Conservation (phyloP, 2,113 vertebrate species). For the Oplegnathus fasciatus region DNA sequence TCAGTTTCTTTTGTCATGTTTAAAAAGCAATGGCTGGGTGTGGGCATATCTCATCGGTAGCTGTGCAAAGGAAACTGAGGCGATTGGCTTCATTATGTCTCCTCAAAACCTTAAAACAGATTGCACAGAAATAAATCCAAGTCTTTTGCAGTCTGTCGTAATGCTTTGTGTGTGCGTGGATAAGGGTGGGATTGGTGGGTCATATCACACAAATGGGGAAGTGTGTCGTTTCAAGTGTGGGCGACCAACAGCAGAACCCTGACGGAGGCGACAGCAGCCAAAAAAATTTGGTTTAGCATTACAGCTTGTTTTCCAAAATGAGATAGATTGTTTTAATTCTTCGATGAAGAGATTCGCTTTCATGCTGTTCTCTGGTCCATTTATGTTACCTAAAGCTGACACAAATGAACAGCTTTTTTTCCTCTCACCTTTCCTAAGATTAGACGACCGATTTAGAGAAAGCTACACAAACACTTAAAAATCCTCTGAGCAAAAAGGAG, state of each 20-base stretch:
- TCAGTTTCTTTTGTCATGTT: conserved; percentile 53
- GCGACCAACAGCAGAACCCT: conserved; percentile 4
- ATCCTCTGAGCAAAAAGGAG: conserved; percentile 5
- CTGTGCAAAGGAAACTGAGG: conserved; percentile 35
- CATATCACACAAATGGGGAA: conserved; percentile 22
- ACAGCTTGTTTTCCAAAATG: conserved; percentile 2
- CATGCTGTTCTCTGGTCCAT: neutral
- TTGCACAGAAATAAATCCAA: conserved; percentile 56
- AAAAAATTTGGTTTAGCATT: neutral
- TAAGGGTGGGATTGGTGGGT: conserved; percentile 16
- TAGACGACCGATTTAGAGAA: neutral
- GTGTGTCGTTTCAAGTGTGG: neutral
- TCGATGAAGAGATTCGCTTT: neutral
- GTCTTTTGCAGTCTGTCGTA: conserved; percentile 13
- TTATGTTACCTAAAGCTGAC: neutral
- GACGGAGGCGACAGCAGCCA: conserved; percentile 16
- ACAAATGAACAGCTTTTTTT: neutral
- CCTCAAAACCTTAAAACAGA: conserved; percentile 60
- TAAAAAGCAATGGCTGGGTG: conserved; percentile 10
- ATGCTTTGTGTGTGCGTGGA: conserved; percentile 10
- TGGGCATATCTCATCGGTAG: conserved; percentile 29
- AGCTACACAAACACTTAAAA: conserved; percentile 32
- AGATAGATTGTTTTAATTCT: neutral
- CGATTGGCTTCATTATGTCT: conserved; percentile 57
- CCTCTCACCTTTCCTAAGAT: conserved; percentile 16